Base-by-base conservation (phyloP, 35 echinoderm and acorn worm genomes). In the Apostichopus californicus region DNA sequence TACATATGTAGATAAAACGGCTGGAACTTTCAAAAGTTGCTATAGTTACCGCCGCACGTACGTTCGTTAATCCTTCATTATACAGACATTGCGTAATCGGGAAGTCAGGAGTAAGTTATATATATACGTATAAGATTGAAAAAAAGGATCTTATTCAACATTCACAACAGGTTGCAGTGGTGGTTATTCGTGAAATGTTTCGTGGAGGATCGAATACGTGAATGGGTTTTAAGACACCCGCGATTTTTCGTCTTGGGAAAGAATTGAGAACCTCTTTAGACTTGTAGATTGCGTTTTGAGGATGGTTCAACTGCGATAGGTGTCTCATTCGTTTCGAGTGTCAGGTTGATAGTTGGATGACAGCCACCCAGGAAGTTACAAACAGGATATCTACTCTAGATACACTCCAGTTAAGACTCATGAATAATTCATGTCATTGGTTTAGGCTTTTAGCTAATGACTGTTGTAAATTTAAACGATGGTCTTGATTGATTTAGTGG, bases 361-460 rank as follows among this genome's bases (percentile, higher is more conserved):
- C 55, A 85, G 11, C 81, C 15, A 59, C 56, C 54, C 54, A 85
- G 54, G 54, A 58, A 85, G 81, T 20, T 57, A 18, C 6, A 85
- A 85, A 85, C 55, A 85, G 56, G 81, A 17, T 56, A 85, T 58
- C 81, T 85, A 85, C 81, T 60, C 58, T 55, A 58, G 56, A 85
- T 56, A 85, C 81, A 22, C 81, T 85, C 54, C 56, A 85, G 55
- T n/a, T 85, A 58, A 85, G 11, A 85, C 81, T 85, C 54, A 85
- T 85, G 81, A 85, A 85, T 85, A 85, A 85, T 85, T 85, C 81
- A 85, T 58, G 56, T 9, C 81, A 85, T 85, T 85, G 54, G 81
- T 58, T 22, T 85, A 85, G 81, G 81, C 81, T 85, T 85, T 85
- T 85, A 85, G 81, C 81, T 85, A 85, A 85, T 85, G 81, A 85